These are phyloP conservation scores for Drosophila sordidapex DNA, from an alignment of 2,888 invertebrate genomes.

Conservation along the genomic window DNA sequence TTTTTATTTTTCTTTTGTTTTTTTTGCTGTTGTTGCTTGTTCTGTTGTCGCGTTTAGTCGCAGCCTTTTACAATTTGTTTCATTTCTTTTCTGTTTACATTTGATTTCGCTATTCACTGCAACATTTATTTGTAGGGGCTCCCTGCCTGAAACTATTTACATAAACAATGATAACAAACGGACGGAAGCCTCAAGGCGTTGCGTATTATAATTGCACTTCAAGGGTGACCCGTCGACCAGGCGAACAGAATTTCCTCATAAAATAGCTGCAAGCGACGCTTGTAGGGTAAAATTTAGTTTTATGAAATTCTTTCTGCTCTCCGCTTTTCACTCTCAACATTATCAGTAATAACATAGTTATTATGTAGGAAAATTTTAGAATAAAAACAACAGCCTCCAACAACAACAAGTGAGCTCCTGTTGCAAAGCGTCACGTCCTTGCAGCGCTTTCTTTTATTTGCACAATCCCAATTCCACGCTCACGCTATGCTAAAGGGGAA, in stretches of 20 bases:
- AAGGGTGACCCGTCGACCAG: slow-evolving; percentile 27
- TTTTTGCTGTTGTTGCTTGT: slow-evolving; percentile 13
- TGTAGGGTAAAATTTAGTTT: slow-evolving; percentile 52
- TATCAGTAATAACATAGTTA: slow-evolving; percentile 18
- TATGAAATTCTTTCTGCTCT: slow-evolving; percentile 46
- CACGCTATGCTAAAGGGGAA: neutral
- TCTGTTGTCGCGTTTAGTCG: slow-evolving; percentile 6
- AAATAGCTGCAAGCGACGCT: slow-evolving; percentile 43
- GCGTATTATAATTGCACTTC: slow-evolving; percentile 59
- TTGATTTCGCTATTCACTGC: slow-evolving; percentile 38
- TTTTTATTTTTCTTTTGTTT: neutral
- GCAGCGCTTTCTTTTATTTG: slow-evolving; percentile 50
- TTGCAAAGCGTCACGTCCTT: slow-evolving; percentile 56
- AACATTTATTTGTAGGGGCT: slow-evolving; percentile 29
- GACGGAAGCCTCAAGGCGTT: slow-evolving; percentile 40
- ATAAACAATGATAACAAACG: slow-evolving; percentile 37
- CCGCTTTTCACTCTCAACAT: slow-evolving; percentile 11
- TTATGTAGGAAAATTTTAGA: slow-evolving; percentile 14
- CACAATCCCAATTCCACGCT: slow-evolving; percentile 6
- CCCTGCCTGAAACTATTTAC: slow-evolving; percentile 47
- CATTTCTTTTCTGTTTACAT: slow-evolving; percentile 39
- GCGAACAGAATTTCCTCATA: slow-evolving; percentile 31
- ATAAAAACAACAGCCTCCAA: slow-evolving; percentile 8
- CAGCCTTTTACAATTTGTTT: slow-evolving; percentile 21
- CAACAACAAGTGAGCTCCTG: slow-evolving; percentile 10